A percentile compares a stretch with the other conserved stretches of the same genome.
phyloP scores from a whole-genome alignment of 2,888 invertebrate species.

The Thymelicus lineola region DNA sequence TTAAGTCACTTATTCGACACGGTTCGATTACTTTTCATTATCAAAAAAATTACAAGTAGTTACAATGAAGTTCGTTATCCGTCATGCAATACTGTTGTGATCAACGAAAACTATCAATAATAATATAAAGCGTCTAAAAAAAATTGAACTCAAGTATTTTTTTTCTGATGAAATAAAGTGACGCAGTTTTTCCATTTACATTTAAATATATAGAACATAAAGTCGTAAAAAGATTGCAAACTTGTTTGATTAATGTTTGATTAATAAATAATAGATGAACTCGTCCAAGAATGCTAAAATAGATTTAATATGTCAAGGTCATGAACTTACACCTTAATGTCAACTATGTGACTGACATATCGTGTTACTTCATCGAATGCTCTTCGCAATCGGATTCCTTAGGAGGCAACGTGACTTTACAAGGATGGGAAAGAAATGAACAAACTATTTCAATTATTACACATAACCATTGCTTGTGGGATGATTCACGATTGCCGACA shows the following conservation, averaged over 20 bases:
- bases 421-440: slow-evolving; percentile 19
- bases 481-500: slow-evolving; percentile 28
- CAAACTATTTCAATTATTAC: slow-evolving; percentile 21
- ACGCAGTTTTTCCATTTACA: background rate
- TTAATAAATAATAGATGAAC: slow-evolving; percentile 20
- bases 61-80: background rate
- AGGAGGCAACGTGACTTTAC: slow-evolving; percentile 23
- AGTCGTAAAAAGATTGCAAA: background rate
- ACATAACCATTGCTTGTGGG: slow-evolving; percentile 24
- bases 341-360: slow-evolving; percentile 32
- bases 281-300: slow-evolving; percentile 7
- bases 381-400: slow-evolving; percentile 15
- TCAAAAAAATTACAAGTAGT: background rate
- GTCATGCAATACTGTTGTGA: background rate
- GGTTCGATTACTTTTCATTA: slow-evolving; percentile 15
- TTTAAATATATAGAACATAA: background rate
- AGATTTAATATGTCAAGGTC: slow-evolving; percentile 35
- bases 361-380: slow-evolving; percentile 14
- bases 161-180: background rate
- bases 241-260: background rate
- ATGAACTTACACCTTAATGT: slow-evolving; percentile 22
- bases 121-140: too few species aligned
- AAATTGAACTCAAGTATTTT: background rate
- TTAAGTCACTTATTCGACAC: slow-evolving; percentile 21
- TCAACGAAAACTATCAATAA: background rate